Conservation (phyloP, 2,797 vertebrate genomes). For the Pteropus rufus region DNA sequence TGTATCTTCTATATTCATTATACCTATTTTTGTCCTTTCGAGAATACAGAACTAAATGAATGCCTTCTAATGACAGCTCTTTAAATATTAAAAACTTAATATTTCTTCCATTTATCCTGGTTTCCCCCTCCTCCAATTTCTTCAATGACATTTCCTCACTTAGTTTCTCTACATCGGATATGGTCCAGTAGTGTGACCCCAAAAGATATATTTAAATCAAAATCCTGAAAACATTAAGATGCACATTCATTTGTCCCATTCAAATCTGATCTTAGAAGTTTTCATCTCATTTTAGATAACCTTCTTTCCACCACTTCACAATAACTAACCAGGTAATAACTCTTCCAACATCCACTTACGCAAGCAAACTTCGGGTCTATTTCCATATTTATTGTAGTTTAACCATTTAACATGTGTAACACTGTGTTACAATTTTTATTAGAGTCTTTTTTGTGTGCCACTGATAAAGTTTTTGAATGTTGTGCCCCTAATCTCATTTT, state of each 20-base stretch:
- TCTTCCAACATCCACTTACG: background rate
- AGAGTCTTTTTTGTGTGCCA: background rate
- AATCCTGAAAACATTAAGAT: background rate
- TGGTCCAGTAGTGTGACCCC: background rate
- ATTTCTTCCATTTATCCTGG: background rate
- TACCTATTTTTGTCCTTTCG: background rate
- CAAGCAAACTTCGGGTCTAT: background rate
- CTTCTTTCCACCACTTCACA: background rate
- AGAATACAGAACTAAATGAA: background rate
- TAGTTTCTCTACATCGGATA: background rate
- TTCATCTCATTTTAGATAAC: background rate
- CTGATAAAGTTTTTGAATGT: background rate
- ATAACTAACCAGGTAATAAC: background rate
- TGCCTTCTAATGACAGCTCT: background rate
- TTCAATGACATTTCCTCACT: background rate
- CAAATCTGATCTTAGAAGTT: background rate
- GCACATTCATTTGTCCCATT: background rate
- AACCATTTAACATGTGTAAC: background rate
- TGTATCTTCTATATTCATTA: background rate
- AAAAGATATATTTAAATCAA: conserved; percentile 26
- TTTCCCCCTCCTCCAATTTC: background rate
- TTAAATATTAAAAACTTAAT: background rate
- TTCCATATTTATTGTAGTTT: background rate
- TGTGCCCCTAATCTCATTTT: background rate
- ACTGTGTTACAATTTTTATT: background rate